phyloP scores from a whole-genome alignment of 2,888 invertebrate species.

The Chalcosyrphus nemorum region DNA sequence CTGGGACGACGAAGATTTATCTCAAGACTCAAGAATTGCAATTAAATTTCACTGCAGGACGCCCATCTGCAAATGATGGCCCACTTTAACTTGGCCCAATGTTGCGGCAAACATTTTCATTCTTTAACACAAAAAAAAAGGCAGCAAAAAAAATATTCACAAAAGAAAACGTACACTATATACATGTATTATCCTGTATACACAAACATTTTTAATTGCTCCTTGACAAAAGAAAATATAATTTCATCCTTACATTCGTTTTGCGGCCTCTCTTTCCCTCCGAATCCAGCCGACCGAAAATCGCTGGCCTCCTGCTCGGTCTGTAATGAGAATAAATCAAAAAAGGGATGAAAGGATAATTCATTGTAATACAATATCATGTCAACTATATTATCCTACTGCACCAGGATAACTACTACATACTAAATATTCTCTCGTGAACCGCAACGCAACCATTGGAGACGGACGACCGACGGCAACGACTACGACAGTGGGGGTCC shows the following conservation, averaged over 20 bases:
- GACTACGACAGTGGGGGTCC: conserved; percentile 65
- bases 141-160: not conserved
- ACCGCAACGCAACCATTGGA: conserved; percentile 58
- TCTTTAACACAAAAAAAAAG: too few species aligned
- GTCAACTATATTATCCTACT: conserved; percentile 56
- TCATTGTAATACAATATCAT: conserved; percentile 70
- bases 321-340: conserved; percentile 65
- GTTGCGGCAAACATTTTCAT: conserved; percentile 63
- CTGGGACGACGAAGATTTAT: conserved; percentile 31
- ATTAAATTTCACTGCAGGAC: conserved; percentile 72
- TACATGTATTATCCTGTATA: conserved; percentile 12
- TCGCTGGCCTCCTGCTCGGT: conserved; percentile 61
- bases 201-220: conserved; percentile 60
- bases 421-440: conserved; percentile 1
- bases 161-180: conserved; percentile 1
- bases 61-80: conserved; percentile 72
- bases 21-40: conserved; percentile 65
- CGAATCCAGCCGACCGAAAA: conserved; percentile 48
- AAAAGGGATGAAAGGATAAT: conserved; percentile 72
- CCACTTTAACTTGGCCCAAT: conserved; percentile 68
- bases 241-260: conserved; percentile 50
- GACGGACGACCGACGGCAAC: too few species aligned
- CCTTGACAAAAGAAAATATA: conserved; percentile 68
- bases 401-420: conserved; percentile 6
- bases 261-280: not conserved